Evolutionary conservation across 2,113 vertebrate species (phyloP).

Genomic region (Trinectes maculatus): DNA sequence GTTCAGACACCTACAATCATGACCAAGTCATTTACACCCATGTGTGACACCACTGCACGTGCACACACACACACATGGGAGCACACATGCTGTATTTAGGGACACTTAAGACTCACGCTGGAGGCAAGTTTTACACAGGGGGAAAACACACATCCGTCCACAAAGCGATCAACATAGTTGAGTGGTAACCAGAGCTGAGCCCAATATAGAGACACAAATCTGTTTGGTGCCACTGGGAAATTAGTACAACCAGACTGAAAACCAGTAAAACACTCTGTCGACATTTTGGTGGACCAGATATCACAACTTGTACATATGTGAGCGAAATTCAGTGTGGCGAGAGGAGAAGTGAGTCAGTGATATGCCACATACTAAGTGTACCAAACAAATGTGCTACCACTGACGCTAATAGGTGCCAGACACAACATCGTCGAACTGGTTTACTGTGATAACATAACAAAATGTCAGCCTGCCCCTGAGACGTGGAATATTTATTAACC

Average conservation of each 20-base stretch:
- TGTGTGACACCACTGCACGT: conserved; percentile 29
- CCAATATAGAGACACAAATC: conserved; percentile 63
- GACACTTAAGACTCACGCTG: conserved; percentile 20
- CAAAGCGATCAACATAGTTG: conserved; percentile 61
- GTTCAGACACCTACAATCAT: conserved; percentile 45
- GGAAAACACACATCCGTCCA: conserved; percentile 63
- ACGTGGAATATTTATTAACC: neutral
- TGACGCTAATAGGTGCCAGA: conserved; percentile 45
- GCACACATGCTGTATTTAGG: conserved; percentile 28
- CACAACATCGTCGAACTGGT: conserved; percentile 3
- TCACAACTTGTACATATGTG: conserved; percentile 57
- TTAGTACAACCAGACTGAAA: conserved; percentile 64
- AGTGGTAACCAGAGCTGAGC: conserved; percentile 56
- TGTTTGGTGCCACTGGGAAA: conserved; percentile 64
- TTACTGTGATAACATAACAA: conserved; percentile 21
- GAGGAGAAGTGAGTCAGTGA: conserved; percentile 42
- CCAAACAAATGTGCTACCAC: conserved; percentile 47
- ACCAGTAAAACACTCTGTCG: conserved; percentile 59
- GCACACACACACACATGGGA: conserved; percentile 11
- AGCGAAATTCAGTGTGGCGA: conserved; percentile 30
- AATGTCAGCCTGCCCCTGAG: neutral
- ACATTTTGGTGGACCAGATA: conserved; percentile 54
- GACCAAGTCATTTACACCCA: conserved; percentile 56
- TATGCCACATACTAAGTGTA: conserved; percentile 33
- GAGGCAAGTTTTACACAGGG: conserved; percentile 30